Base-by-base conservation (phyloP, 2,797 vertebrate species). In the Rousettus madagascariensis region DNA sequence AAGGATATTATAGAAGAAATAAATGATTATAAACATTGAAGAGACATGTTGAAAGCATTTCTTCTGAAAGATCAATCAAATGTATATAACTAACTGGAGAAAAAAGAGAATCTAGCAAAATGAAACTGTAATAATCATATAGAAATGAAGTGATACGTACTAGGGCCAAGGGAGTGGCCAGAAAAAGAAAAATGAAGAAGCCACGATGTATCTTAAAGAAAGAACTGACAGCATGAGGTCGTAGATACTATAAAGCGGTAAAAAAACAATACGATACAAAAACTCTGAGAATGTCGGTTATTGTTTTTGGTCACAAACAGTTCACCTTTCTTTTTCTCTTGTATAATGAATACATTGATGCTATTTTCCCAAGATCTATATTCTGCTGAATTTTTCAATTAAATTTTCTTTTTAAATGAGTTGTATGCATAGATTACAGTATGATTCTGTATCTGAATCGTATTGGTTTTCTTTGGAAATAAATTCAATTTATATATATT, bases 361-460 rank as follows among this genome's bases (percentile, higher is more conserved):
- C 4, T 55, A 1, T 95, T 92, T 94, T 84, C 53, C 43, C 11
- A 72, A 9, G 9, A n/a, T 41, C 22, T 46, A 69, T 55, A 55
- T 49, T 86, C 57, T 61, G 11, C 15, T 86, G 17, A 82, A 66
- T 5, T 84, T 92, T 95, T 24, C n/a, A 92, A 82, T 89, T 91
- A 91, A 86, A 91, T 86, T 88, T n/a, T 91, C 22, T 82, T 83
- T 90, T 89, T 55, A 74, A 86, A 80, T 91, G 82, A 69, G 46
- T 68, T 75, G 38, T 26, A 36, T 53, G 4, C 16, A 43, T 91
- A 55, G 68, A 92, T 94, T 85, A 49, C 16, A 75, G 22, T 82
- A 17, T 75, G 63, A 83, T 86, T 95, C 30, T 88, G 9, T 88
- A 46, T 83, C 87, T 59, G 63, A 69, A n/a, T 78, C 49, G 57